Evolutionary conservation across 2,113 vertebrate species (phyloP), one percentile per base, ranked within the genome.

Genomic region (Onychorhynchus coronatus): DNA sequence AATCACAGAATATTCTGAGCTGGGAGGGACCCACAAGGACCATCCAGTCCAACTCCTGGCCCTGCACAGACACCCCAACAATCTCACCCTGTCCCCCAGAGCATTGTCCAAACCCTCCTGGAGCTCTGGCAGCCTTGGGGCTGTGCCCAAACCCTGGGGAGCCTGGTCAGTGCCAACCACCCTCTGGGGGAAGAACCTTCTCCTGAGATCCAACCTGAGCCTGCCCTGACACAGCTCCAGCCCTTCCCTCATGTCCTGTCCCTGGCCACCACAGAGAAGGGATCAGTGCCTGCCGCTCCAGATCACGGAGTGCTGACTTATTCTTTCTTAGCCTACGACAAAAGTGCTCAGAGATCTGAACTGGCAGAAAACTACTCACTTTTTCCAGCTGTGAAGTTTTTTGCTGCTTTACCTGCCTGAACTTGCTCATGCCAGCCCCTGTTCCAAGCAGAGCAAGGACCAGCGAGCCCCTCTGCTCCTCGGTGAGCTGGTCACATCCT

Each of bases 71-170:
- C 37, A 62, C 61, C 61, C 37, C 37, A 62, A 62, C 23, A 67
- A 5, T 14, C 4, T 37, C 39, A 31, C 39, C 11, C 65, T 35
- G 44, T 9, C 23, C 66, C 52, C 37, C 23, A 10, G 1, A 59
- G 50, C 0, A 0, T 0, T 66, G 15, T 14, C 70, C 87, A n/a
- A 39, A 46, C 0, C 0, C 28, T 67, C 37, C 61, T 46, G 61
- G 24, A 75, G 78, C 78, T 53, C 3, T 75, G 78, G 33, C 78
- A 89, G 53, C 53, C 62, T 28, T 3, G 2, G 37, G 31, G 33
- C 70, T 0, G 28, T 53, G 23, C 3, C 78, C 59, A 58, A 18
- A 14, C 49, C 59, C 58, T 37, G 59, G n/a, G 67, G 42, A 80
- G 58, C 58, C 50, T 35, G 67, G 2, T 11, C 66, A 88, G 30